phyloP scores from a whole-genome alignment of 2,797 vertebrate species.

The Hoplostethus mediterraneus region DNA sequence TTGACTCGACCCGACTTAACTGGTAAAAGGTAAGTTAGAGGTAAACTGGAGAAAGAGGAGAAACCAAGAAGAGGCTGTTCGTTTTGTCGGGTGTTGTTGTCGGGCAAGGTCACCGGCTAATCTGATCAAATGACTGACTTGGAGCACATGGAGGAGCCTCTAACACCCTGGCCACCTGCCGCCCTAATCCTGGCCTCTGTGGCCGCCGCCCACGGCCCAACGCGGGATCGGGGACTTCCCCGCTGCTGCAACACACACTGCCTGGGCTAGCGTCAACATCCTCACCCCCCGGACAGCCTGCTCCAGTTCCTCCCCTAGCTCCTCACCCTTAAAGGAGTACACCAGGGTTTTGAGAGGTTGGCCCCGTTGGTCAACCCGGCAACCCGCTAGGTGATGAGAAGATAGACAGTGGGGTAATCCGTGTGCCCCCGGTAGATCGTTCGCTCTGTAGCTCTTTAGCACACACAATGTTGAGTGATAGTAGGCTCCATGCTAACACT shows the following conservation, averaged over 20 bases:
- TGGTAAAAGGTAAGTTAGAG: not conserved
- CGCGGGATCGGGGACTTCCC: conserved; percentile 63
- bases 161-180: conserved; percentile 56
- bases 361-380: no score
- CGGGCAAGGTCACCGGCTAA: conserved; percentile 59
- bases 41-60: not conserved
- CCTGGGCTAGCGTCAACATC: not conserved
- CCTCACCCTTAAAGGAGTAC: no score
- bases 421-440: no score
- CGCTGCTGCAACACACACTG: conserved; percentile 17
- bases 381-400: no score
- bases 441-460: no score
- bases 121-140: conserved; percentile 53
- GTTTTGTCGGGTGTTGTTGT: conserved; percentile 1
- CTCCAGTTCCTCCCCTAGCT: not conserved
- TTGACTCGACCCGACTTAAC: not conserved
- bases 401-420: no score
- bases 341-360: no score
- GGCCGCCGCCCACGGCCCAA: conserved; percentile 46
- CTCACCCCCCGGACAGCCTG: not conserved
- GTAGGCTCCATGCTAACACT: no score
- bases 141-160: conserved; percentile 24
- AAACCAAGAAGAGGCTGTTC: not conserved
- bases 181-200: conserved; percentile 49
- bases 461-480: no score